Evolutionary conservation across 2,113 vertebrate genomes (phyloP).

Genomic region (Ailuropoda melanoleuca): DNA sequence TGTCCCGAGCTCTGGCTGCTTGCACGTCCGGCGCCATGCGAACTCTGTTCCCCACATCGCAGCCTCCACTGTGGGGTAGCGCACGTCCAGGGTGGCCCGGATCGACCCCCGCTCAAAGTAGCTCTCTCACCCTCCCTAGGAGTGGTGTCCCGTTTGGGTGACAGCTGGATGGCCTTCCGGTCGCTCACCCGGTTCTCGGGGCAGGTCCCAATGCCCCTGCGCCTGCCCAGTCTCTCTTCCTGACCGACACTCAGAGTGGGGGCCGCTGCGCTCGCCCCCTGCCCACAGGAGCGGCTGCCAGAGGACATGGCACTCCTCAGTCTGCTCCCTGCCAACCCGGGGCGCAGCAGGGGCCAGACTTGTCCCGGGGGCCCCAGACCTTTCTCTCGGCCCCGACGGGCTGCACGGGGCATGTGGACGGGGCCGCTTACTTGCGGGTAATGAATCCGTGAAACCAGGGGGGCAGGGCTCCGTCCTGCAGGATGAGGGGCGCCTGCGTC

Average conservation of each 20-base stretch:
- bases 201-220: too few species aligned
- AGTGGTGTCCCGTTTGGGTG: not conserved
- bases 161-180: too few species aligned
- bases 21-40: not conserved
- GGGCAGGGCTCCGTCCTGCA: slow-evolving; percentile 86
- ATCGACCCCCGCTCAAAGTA: not conserved
- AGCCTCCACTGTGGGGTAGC: not conserved
- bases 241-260: too few species aligned
- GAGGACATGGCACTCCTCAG: accelerated
- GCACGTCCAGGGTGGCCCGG: not conserved
- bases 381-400: accelerated
- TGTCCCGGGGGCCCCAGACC: not conserved
- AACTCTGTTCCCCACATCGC: not conserved
- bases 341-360: not conserved
- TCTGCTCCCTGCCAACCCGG: not conserved
- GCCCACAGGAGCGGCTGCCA: not conserved
- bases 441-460: slow-evolving; percentile 92
- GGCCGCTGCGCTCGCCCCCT: accelerated
- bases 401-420: accelerated
- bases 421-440: slow-evolving; percentile 87
- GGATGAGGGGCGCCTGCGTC: slow-evolving; percentile 85
- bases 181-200: too few species aligned
- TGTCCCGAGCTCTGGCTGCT: not conserved
- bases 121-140: not conserved
- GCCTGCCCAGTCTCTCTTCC: not conserved